A percentile compares a stretch with the other conserved stretches of the same genome.
These are phyloP conservation scores for Athene cunicularia DNA, from an alignment of 2,113 vertebrate species.

Conservation along the genomic window DNA sequence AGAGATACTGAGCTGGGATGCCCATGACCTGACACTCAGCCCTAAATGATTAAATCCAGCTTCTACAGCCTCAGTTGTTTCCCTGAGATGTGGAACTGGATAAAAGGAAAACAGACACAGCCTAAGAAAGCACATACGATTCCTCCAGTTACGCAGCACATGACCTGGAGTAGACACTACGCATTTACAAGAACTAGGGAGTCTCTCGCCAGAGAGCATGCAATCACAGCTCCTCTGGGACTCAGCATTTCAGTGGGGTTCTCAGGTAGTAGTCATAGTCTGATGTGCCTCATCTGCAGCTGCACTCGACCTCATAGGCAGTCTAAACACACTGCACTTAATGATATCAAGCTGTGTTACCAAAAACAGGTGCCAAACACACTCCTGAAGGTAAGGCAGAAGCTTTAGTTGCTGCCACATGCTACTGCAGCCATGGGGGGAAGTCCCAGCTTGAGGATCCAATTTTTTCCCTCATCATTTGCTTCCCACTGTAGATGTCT, in stretches of 20 bases:
- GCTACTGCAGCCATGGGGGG: not conserved
- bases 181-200: not conserved
- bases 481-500: not conserved
- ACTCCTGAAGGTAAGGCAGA: not conserved
- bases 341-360: not conserved
- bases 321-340: not conserved
- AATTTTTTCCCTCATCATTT: not conserved
- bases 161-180: not conserved
- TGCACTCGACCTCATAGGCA: not conserved
- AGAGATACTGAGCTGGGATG: not conserved
- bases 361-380: not conserved
- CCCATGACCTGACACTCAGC: not conserved
- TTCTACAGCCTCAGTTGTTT: not conserved
- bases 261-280: conserved; percentile 36
- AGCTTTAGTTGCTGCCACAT: not conserved
- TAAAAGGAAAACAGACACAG: conserved; percentile 17
- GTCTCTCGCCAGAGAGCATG: conserved; percentile 29
- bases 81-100: not conserved
- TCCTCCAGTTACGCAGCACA: not conserved
- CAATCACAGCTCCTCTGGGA: not conserved
- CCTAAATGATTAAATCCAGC: not conserved
- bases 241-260: not conserved
- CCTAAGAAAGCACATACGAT: not conserved
- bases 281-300: conserved; percentile 30
- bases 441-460: not conserved